Percentiles rank a stretch among this genome's conserved stretches.
phyloP scores from a whole-genome alignment of 2,888 invertebrate species.

The Cosmia trapezina region DNA sequence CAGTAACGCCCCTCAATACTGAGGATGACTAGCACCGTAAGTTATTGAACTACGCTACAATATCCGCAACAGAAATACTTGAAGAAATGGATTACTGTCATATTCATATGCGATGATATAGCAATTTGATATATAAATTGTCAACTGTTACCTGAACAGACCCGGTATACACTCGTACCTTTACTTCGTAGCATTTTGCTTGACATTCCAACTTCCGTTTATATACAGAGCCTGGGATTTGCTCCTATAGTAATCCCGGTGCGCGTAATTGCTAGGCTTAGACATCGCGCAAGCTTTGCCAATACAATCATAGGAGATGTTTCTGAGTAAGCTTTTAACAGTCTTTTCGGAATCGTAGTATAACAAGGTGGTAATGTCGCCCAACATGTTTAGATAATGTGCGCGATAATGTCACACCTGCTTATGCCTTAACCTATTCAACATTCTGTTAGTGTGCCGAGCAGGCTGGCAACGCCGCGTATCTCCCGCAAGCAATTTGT shows the following conservation, averaged over 20 bases:
- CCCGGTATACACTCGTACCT: not conserved
- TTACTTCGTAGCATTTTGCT: not conserved
- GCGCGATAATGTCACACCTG: slow-evolving; percentile 26
- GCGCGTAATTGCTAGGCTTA: slow-evolving; percentile 16
- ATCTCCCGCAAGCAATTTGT: slow-evolving; percentile 57
- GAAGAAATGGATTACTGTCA: slow-evolving; percentile 29
- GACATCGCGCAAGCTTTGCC: not conserved
- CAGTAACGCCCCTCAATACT: slow-evolving; percentile 44
- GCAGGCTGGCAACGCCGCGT: slow-evolving; percentile 50
- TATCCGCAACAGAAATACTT: slow-evolving; percentile 33
- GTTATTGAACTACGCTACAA: slow-evolving; percentile 45
- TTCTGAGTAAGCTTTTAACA: slow-evolving; percentile 24
- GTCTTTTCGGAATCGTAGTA: slow-evolving; percentile 12
- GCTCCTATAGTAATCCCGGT: slow-evolving; percentile 24
- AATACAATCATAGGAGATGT: slow-evolving; percentile 20
- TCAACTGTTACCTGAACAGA: slow-evolving; percentile 25
- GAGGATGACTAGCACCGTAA: slow-evolving; percentile 38
- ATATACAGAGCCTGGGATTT: slow-evolving; percentile 27
- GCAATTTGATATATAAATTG: slow-evolving; percentile 15
- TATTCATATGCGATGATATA: slow-evolving; percentile 27
- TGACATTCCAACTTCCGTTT: not conserved
- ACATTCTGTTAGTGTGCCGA: slow-evolving; percentile 6
- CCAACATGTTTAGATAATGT: slow-evolving; percentile 12
- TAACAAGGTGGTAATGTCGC: slow-evolving; percentile 9
- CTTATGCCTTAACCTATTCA: slow-evolving; percentile 28